Base-by-base conservation (phyloP, 2,888 invertebrate genomes). In the Sarcophaga carnaria region DNA sequence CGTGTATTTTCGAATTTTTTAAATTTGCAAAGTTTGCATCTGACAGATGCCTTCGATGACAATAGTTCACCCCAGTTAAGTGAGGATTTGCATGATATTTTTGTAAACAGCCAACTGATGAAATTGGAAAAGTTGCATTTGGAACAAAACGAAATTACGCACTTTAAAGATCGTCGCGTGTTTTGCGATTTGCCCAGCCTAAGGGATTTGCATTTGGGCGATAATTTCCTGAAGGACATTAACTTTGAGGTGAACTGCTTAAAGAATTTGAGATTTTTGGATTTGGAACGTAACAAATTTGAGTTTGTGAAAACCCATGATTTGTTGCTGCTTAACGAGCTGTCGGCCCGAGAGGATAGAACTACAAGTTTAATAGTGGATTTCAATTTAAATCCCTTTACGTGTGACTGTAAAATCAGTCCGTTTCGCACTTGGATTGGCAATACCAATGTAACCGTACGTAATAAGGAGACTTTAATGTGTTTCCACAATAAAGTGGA, bases 71-170 rank as follows among this genome's bases (percentile, higher is more conserved):
- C 94, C 0, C 94, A 95, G 70, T 91, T 96, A 72, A 95, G 96
- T 63, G 94, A 95, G 83, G 96, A 96, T 90, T 93, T 96, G n/a
- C 96, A 96, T 89, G 95, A 96, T 89, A 96, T 96, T 81, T 96
- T 97, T 90, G 94, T 95, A 10, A 95, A 96, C 88, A 95, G 96
- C 89, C 95, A 96, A 90, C 91, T 96, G 87, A 94, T 94, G 1
- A 95, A 95, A 86, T 92, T 97, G 88, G 95, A 95, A 88, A 96
- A 96, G 90, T 92, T 97, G 2, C 96, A 97, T 91, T 92, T 97
- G 89, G 97, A 97, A 90, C 96, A 96, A 89, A 97, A 97, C 91
- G 96, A 96, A 91, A 96, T 97, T 49, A 95, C 94, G 45, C 94
- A 94, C 72, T 96, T 96, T 88, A 94, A 94, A 84, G 96, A 96